Conservation (phyloP, 2,888 invertebrate genomes). For the Cryptosula pallasiana region DNA sequence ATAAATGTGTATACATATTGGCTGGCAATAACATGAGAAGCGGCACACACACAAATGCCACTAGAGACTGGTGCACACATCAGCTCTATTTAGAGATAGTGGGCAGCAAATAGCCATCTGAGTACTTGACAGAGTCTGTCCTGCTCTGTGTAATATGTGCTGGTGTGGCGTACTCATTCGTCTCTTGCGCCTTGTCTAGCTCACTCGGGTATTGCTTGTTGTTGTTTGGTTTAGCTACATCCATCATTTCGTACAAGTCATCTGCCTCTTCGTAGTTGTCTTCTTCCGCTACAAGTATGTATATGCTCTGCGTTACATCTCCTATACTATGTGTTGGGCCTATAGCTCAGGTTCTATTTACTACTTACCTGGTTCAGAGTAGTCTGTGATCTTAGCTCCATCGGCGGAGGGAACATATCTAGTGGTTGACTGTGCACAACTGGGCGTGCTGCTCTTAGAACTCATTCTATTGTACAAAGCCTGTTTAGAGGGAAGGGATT, state of each 20-base stretch:
- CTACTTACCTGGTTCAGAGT: background rate
- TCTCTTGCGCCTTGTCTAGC: background rate
- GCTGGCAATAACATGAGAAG: no score
- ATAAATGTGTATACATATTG: no score
- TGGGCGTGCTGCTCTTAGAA: background rate
- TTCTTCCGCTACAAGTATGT: background rate
- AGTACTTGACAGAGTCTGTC: background rate
- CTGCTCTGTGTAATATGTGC: background rate
- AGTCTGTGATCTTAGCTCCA: background rate
- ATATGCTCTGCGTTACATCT: no score
- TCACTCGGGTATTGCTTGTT: no score
- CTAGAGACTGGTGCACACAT: no score
- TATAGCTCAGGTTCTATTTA: no score
- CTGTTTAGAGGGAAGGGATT: no score
- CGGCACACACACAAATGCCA: no score
- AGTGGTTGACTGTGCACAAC: no score
- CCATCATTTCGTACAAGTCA: background rate
- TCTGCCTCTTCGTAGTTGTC: background rate
- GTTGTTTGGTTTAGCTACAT: background rate
- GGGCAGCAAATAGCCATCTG: constrained; percentile 3
- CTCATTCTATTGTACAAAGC: background rate
- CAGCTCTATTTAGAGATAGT: background rate
- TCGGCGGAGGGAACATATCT: background rate
- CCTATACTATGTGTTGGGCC: no score
- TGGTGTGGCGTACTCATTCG: background rate